Conservation (phyloP, 2,888 invertebrate species). For the Andrena chrysosceles region DNA sequence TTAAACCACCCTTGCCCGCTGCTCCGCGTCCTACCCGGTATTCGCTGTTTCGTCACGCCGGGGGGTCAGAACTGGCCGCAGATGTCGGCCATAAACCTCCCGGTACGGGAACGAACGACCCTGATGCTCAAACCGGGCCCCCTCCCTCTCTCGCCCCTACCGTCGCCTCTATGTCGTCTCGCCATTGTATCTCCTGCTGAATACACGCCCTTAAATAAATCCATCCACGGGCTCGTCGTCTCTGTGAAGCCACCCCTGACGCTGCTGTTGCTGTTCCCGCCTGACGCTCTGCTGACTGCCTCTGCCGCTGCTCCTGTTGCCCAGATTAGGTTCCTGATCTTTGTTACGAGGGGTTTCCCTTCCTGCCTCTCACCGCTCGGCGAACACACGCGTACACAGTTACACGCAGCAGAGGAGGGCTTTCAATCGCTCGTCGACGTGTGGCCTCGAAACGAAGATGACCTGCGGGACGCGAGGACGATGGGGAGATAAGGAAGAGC, state of each 20-base stretch:
- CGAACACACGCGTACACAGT: neutral
- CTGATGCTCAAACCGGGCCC: conserved; percentile 51
- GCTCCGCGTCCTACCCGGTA: conserved; percentile 57
- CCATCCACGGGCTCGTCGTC: conserved; percentile 71
- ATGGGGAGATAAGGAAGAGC: conserved; percentile 39
- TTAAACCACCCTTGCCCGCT: conserved; percentile 72
- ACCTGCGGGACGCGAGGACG: conserved; percentile 19
- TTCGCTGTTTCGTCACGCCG: conserved; percentile 82
- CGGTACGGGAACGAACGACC: conserved; percentile 63
- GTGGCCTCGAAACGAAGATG: conserved; percentile 34
- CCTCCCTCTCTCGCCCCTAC: conserved; percentile 36
- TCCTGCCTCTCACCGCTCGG: conserved; percentile 22
- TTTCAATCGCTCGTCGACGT: conserved; percentile 16
- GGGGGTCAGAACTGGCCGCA: conserved; percentile 84
- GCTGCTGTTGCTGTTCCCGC: conserved; percentile 55
- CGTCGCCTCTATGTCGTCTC: conserved; percentile 65
- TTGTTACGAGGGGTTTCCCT: conserved; percentile 48
- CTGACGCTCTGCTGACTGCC: conserved; percentile 41
- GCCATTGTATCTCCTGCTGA: conserved; percentile 79
- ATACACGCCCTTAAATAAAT: conserved; percentile 83
- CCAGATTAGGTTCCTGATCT: conserved; percentile 68
- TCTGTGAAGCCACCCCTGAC: conserved; percentile 62
- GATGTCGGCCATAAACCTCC: conserved; percentile 82
- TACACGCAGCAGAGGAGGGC: neutral
- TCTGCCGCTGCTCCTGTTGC: conserved; percentile 43